These are phyloP conservation scores for Ctenopoma multispine DNA, from an alignment of 2,797 vertebrate species.

Conservation along the genomic window DNA sequence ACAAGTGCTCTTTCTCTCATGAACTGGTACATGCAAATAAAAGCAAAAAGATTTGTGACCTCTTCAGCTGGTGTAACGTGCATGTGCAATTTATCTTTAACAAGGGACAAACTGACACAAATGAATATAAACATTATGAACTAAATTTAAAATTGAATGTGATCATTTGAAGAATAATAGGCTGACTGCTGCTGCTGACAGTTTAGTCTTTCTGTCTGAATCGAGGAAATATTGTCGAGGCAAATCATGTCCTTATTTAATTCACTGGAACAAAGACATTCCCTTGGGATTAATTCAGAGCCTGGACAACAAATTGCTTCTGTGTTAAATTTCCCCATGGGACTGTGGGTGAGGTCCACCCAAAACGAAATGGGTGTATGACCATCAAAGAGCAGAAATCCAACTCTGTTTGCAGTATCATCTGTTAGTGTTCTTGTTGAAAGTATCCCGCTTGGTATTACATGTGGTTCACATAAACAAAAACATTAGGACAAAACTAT, in stretches of 20 bases:
- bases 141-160: slow-evolving; percentile 3
- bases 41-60: no score
- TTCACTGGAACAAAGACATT: slow-evolving; percentile 59
- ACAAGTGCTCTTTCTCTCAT: no score
- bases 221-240: slow-evolving; percentile 35
- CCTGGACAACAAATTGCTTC: slow-evolving; percentile 60
- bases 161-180: neutral
- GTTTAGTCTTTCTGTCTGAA: slow-evolving; percentile 29
- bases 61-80: no score
- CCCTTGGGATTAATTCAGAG: slow-evolving; percentile 55
- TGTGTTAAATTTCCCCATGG: slow-evolving; percentile 24
- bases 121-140: neutral
- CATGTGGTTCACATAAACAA: slow-evolving; percentile 20
- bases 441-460: slow-evolving; percentile 1
- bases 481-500: slow-evolving; percentile 15
- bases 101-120: neutral
- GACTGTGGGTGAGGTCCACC: slow-evolving; percentile 21
- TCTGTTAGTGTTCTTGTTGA: slow-evolving; percentile 14
- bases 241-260: slow-evolving; percentile 52
- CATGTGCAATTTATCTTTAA: no score
- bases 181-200: slow-evolving; percentile 9
- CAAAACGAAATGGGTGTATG: slow-evolving; percentile 33
- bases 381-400: slow-evolving; percentile 32
- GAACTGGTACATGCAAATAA: no score
- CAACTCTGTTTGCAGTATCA: slow-evolving; percentile 4